Evolutionary conservation across 37 sponge, comb jelly and placozoan species (phyloP).

Genomic region (Hexactinellida sp.): DNA sequence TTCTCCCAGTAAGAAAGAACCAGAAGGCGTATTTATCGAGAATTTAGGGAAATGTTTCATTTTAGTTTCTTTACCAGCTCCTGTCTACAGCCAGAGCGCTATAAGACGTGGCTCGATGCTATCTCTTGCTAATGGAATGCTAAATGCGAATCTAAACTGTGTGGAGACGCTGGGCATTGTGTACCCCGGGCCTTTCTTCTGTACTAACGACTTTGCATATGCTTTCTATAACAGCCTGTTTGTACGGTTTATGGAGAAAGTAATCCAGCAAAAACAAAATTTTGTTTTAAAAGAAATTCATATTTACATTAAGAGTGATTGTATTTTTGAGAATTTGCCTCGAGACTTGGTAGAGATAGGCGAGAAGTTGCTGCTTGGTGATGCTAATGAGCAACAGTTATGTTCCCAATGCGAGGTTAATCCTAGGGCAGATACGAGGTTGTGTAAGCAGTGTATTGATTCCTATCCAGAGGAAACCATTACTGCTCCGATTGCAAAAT

Average conservation of each 20-base stretch:
- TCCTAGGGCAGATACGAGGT: background rate
- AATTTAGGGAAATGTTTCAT: background rate
- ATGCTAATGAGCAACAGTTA: background rate
- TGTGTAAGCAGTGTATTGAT: background rate
- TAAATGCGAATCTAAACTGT: background rate
- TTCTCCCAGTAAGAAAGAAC: background rate
- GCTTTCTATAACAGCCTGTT: background rate
- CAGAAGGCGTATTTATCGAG: background rate
- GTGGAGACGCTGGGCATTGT: background rate
- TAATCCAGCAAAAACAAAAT: background rate
- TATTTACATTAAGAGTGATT: background rate
- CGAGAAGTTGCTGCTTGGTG: background rate
- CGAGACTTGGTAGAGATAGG: background rate
- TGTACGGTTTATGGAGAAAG: background rate
- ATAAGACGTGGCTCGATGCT: background rate
- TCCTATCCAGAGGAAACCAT: background rate
- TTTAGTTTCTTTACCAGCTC: background rate
- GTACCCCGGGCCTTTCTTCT: background rate
- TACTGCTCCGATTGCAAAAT: background rate
- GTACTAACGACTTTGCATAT: background rate
- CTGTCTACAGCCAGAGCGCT: background rate
- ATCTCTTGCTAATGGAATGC: background rate
- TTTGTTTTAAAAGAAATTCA: background rate
- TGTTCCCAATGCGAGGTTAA: background rate
- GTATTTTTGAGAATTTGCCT: background rate